Evolutionary conservation across 2,113 vertebrate species (phyloP).

Genomic region (Cyphomyrus discorhynchus): DNA sequence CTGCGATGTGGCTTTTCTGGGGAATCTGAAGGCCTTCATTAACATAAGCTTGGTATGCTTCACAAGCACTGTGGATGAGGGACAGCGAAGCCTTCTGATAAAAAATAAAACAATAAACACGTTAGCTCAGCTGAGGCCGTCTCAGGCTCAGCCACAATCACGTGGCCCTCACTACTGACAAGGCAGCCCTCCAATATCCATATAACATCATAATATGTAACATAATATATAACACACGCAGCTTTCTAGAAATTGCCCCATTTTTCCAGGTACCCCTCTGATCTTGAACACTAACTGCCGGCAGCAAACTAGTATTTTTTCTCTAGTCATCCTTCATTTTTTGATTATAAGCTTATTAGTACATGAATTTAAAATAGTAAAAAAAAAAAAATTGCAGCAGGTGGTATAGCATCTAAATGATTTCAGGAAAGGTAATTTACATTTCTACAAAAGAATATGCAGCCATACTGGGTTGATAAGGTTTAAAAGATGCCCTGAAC

Average conservation of each 20-base stretch:
- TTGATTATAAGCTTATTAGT: neutral
- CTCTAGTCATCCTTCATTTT: neutral
- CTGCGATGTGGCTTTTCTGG: neutral
- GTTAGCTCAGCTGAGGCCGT: neutral
- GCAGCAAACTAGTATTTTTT: neutral
- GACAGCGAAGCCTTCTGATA: neutral
- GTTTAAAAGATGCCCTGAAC: neutral
- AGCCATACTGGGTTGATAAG: neutral
- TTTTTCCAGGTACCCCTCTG: slow-evolving; percentile 48
- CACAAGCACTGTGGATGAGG: neutral
- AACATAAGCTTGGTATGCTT: neutral
- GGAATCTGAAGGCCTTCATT: neutral
- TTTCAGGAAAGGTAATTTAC: neutral
- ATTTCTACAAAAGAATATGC: neutral
- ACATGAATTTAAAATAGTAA: neutral
- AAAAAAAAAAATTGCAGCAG: neutral
- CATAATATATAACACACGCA: slow-evolving; percentile 47
- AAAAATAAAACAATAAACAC: neutral
- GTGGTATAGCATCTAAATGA: neutral
- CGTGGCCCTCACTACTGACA: neutral
- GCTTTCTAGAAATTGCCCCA: slow-evolving; percentile 44
- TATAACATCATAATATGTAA: slow-evolving; percentile 38
- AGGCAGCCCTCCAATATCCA: neutral
- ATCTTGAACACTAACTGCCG: neutral
- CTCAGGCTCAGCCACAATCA: neutral